Conservation (phyloP, 92 coral and sea anemone species). For the Epizoanthus ramosus region DNA sequence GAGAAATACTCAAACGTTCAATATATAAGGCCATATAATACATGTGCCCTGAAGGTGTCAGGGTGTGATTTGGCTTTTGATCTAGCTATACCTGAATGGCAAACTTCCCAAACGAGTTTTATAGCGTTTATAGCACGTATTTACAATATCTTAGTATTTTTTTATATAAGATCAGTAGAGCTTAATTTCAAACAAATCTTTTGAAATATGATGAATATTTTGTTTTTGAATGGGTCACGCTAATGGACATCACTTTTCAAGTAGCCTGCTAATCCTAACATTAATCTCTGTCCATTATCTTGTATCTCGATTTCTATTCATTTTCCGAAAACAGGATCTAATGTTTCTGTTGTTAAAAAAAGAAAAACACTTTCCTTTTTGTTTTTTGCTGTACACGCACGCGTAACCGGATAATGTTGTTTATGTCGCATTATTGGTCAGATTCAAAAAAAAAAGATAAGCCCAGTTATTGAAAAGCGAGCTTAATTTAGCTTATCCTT, state of each 20-base stretch:
- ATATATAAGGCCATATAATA: conserved; percentile 10
- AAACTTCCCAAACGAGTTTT: background rate
- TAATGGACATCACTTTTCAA: background rate
- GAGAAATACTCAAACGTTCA: conserved; percentile 9
- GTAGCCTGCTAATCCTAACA: conserved; percentile 1
- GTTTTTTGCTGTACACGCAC: conserved; percentile 5
- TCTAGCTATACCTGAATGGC: background rate
- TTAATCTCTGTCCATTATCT: conserved; percentile 1
- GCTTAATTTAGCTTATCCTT: too few species aligned
- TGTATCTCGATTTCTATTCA: background rate
- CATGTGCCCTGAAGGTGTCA: conserved; percentile 36
- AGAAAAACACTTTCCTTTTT: background rate
- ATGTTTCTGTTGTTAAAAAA: background rate
- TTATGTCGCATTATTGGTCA: background rate
- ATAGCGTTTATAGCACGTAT: background rate
- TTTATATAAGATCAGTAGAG: background rate
- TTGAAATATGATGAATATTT: background rate
- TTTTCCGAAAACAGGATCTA: conserved; percentile 7
- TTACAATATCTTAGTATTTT: background rate
- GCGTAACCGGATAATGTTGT: background rate
- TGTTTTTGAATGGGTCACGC: conserved; percentile 3
- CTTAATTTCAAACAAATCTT: background rate
- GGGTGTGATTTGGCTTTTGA: conserved; percentile 3
- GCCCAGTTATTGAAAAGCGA: too few species aligned
- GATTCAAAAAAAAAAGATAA: background rate